Conservation (phyloP, 2,888 invertebrate species). For the Xiphydria camelus region DNA sequence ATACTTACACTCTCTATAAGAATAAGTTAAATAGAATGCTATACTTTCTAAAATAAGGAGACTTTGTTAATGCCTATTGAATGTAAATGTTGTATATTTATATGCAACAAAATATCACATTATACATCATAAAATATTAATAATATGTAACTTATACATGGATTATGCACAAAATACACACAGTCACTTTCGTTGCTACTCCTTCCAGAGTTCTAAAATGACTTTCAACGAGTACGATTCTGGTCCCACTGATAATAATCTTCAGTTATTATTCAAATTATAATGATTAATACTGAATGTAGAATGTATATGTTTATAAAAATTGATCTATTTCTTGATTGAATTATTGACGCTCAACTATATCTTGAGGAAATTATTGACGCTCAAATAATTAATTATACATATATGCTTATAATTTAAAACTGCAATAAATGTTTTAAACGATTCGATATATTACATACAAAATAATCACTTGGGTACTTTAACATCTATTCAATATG, state of each 20-base stretch:
- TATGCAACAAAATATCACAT: slow-evolving; percentile 37
- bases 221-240: neutral
- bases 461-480: too few relatives aligned
- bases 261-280: neutral
- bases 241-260: neutral
- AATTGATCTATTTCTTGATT: too few relatives aligned
- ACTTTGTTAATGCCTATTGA: slow-evolving; percentile 2
- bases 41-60: too few relatives aligned
- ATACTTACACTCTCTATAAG: too few relatives aligned
- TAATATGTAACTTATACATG: neutral
- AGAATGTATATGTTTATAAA: neutral
- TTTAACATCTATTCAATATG: neutral
- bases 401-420: too few relatives aligned
- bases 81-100: slow-evolving; percentile 29
- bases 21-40: too few relatives aligned
- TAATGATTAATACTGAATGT: slow-evolving; percentile 4
- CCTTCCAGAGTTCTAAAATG: neutral
- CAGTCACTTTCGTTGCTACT: neutral
- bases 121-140: slow-evolving; percentile 22
- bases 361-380: too few relatives aligned
- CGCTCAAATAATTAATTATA: too few relatives aligned
- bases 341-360: too few relatives aligned
- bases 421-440: too few relatives aligned
- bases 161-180: neutral
- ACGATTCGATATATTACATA: too few relatives aligned